A percentile compares a stretch with the other conserved stretches of the same genome.
These are phyloP conservation scores for Triplophysa rosa DNA, from an alignment of 2,113 vertebrate species.

Conservation along the genomic window DNA sequence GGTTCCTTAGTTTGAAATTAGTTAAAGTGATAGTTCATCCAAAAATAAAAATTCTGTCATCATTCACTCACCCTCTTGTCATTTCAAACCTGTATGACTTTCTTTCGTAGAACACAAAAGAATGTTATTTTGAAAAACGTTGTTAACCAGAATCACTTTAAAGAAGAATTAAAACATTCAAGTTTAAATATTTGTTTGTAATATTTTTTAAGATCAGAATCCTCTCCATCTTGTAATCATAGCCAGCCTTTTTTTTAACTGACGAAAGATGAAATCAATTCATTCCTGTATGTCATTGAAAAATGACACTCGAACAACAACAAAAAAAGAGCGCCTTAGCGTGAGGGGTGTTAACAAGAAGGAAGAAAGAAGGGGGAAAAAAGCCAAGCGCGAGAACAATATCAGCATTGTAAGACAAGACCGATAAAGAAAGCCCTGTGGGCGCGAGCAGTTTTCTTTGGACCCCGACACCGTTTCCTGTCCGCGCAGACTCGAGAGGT, in stretches of 20 bases:
- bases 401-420: slow-evolving; percentile 36
- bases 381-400: slow-evolving; percentile 8
- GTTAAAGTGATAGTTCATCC: too few relatives aligned
- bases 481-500: slow-evolving; percentile 40
- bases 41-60: too few relatives aligned
- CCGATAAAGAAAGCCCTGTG: slow-evolving; percentile 23
- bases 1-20: too few relatives aligned
- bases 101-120: too few relatives aligned
- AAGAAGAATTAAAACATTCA: too few relatives aligned
- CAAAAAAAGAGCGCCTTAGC: slow-evolving; percentile 6
- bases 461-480: slow-evolving; percentile 50
- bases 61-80: too few relatives aligned
- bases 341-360: slow-evolving; percentile 44
- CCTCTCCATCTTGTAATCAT: not conserved
- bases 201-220: too few relatives aligned
- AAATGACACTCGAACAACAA: not conserved
- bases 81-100: too few relatives aligned
- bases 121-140: too few relatives aligned
- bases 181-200: too few relatives aligned
- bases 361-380: slow-evolving; percentile 25
- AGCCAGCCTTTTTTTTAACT: not conserved
- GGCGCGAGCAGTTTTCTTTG: slow-evolving; percentile 52
- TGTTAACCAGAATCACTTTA: too few relatives aligned
- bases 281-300: not conserved
- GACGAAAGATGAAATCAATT: not conserved